Evolutionary conservation across 2,888 invertebrate species (phyloP).

Genomic region (Parnassius glacialis): DNA sequence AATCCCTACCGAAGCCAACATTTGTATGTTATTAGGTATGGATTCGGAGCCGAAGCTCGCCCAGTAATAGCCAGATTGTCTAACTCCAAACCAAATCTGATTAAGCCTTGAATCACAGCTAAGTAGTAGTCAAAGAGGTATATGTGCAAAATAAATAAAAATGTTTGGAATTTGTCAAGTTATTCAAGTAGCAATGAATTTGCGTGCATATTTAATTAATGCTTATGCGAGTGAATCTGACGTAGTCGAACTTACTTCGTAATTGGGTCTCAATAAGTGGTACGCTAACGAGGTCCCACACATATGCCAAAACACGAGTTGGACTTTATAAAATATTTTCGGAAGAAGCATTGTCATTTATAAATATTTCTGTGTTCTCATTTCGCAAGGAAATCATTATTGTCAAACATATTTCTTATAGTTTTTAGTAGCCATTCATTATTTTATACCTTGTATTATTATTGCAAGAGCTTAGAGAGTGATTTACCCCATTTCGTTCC

Average conservation of each 20-base stretch:
- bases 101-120: no score
- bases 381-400: neutral
- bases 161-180: conserved; percentile 27
- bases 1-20: no score
- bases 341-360: conserved; percentile 20
- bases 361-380: conserved; percentile 12
- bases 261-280: conserved; percentile 63
- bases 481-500: no score
- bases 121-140: no score
- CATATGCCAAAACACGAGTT: conserved; percentile 64
- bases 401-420: no score
- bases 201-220: conserved; percentile 59
- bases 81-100: no score
- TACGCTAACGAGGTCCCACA: conserved; percentile 62
- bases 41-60: no score
- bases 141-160: neutral
- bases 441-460: no score
- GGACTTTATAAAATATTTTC: conserved; percentile 40
- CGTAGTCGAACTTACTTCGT: conserved; percentile 57
- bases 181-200: conserved; percentile 42
- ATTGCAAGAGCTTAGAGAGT: no score
- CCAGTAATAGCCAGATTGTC: no score
- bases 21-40: no score
- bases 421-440: no score
- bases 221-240: conserved; percentile 44